Evolutionary conservation across 2,113 vertebrate genomes (phyloP), one percentile per base, ranked within the genome.

Genomic region (Oncorhynchus tshawytscha): DNA sequence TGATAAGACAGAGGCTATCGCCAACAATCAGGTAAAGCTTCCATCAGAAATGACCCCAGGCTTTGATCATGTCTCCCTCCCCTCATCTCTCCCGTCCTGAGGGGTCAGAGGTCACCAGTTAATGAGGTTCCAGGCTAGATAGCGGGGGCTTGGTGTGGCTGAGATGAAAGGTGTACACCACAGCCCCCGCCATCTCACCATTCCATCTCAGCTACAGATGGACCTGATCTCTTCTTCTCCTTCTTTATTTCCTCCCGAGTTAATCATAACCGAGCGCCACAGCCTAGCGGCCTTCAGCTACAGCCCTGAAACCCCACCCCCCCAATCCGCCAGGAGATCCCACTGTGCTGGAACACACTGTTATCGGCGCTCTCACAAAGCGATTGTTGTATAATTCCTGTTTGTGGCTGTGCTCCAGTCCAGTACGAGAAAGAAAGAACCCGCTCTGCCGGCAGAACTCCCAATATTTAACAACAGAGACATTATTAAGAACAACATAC

Each of bases 301-400:
- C 77, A 67, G 65, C 6, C 67, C 54, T 5, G 69, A 31, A 60
- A 0, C 5, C 69, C 22, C 71, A 74, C 39, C 80, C 57, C 60
- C 79, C 84, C 76, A 95, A 94, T 93, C 94, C 90, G 39, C 8
- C 87, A 83, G 88, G 94, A 94, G 95, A 94, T 95, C 95, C 39
- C 92, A 94, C 92, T 82, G 90, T 82, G 88, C 94, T 95, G 93
- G 94, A 95, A 97, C 94, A 39, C 39, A 89, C 91, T 95, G 95
- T 96, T 97, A 97, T 97, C 95, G 93, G 93, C 93, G 90, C 90
- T 91, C 94, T 94, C 93, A 94, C 68, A 70, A 16, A 25, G 34
- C 93, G 91, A 96, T 97, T 97, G 95, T 97, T 96, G 93, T 92
- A 91, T 95, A 93, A 96, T 96, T 96, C 94, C 95, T 96, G 95